Conservation (phyloP, 2,113 vertebrate species). For the Thomomys bottae region DNA sequence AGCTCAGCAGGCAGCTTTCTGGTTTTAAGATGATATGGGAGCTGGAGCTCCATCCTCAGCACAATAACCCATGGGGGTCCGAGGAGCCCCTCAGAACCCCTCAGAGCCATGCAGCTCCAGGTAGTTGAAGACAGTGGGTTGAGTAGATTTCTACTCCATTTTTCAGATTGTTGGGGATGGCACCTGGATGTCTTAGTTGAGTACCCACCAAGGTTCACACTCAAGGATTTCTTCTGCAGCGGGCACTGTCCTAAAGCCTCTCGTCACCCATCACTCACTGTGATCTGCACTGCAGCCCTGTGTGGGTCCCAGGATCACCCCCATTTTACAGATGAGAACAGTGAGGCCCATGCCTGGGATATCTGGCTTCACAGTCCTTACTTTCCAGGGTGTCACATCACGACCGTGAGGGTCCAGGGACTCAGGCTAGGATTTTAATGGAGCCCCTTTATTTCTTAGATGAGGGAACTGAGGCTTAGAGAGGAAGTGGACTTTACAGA, state of each 20-base stretch:
- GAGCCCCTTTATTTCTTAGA: not conserved
- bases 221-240: too few relatives aligned
- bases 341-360: not conserved
- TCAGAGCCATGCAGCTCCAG: accelerated
- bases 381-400: not conserved
- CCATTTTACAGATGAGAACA: not conserved
- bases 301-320: not conserved
- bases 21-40: not conserved
- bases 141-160: not conserved
- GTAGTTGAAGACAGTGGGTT: not conserved
- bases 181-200: too few relatives aligned
- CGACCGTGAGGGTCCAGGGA: not conserved
- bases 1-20: not conserved
- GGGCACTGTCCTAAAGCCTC: not conserved
- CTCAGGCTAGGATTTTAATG: not conserved
- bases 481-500: not conserved
- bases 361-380: not conserved
- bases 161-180: not conserved
- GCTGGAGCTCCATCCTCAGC: not conserved
- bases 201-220: not conserved
- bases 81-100: not conserved
- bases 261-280: not conserved
- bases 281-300: not conserved
- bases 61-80: not conserved
- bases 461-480: not conserved